Evolutionary conservation across 2,797 vertebrate species (phyloP).

Genomic region (Petrocephalus sullivani): DNA sequence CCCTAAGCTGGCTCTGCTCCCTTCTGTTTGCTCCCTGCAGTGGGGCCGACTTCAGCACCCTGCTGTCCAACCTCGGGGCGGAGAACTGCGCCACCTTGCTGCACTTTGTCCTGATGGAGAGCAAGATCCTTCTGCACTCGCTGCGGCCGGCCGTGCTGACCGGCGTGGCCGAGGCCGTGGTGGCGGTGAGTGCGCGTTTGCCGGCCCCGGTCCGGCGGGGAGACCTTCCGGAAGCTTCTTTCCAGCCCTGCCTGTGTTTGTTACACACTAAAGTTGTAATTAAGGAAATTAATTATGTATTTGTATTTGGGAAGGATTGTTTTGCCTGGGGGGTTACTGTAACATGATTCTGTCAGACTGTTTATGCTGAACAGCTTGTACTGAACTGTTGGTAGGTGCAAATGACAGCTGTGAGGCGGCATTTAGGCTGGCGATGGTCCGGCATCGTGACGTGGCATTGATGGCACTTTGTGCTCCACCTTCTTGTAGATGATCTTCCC

Average conservation of each 20-base stretch:
- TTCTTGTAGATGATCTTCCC: conserved; percentile 91
- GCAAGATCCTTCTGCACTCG: conserved; percentile 93
- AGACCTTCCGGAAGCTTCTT: background rate
- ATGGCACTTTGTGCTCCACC: background rate
- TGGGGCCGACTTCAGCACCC: conserved; percentile 88
- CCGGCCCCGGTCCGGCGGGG: background rate
- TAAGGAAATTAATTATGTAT: background rate
- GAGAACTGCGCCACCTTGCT: conserved; percentile 91
- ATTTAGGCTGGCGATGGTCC: background rate
- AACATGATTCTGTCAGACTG: background rate
- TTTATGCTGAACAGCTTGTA: background rate
- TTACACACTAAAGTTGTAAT: background rate
- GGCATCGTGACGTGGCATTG: background rate
- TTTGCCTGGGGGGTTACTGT: background rate
- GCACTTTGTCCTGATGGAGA: conserved; percentile 86
- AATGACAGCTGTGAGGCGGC: background rate
- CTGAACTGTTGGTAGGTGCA: background rate
- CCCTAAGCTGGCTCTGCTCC: background rate
- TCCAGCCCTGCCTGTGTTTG: background rate
- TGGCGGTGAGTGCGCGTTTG: conserved; percentile 76
- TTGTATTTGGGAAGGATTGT: background rate
- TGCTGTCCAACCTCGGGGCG: conserved; percentile 88
- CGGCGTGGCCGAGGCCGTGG: conserved; percentile 92
- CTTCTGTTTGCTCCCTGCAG: conserved; percentile 49
- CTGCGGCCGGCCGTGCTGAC: conserved; percentile 92